Evolutionary conservation across 92 coral and sea anemone species (phyloP).

Genomic region (Phenganax subtilis): DNA sequence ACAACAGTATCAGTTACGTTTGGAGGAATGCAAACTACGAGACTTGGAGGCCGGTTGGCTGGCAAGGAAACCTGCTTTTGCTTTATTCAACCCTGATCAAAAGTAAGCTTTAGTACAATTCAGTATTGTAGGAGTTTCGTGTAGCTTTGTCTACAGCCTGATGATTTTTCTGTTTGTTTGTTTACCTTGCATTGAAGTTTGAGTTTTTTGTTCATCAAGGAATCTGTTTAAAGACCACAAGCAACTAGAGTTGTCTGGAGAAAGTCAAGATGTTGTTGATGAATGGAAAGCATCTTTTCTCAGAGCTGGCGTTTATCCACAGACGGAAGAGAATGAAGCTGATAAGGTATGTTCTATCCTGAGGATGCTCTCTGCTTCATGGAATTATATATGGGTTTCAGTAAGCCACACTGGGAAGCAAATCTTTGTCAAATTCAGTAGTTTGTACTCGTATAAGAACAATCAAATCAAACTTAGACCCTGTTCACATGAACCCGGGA

Average conservation of each 20-base stretch:
- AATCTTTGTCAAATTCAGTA: no score
- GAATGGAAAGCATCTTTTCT: slow-evolving; percentile 98
- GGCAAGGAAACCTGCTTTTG: slow-evolving; percentile 77
- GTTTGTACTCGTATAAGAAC: no score
- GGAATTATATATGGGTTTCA: neutral
- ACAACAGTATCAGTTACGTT: slow-evolving; percentile 79
- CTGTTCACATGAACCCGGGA: no score
- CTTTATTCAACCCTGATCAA: slow-evolving; percentile 89
- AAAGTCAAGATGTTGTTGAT: slow-evolving; percentile 82
- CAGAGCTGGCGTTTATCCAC: slow-evolving; percentile 96
- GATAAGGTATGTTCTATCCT: slow-evolving; percentile 40
- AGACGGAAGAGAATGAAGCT: slow-evolving; percentile 54
- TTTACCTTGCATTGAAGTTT: no score
- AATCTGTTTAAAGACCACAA: slow-evolving; percentile 94
- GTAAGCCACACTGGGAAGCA: no score
- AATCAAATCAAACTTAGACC: no score
- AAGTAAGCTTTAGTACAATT: slow-evolving; percentile 56
- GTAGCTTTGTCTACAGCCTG: neutral
- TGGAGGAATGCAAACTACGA: slow-evolving; percentile 76
- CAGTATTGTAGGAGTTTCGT: neutral
- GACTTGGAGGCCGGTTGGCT: slow-evolving; percentile 89
- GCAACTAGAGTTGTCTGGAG: slow-evolving; percentile 82
- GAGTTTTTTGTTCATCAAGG: slow-evolving; percentile 30
- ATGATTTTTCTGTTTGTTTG: no score
- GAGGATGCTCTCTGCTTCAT: neutral